Evolutionary conservation across 2,113 vertebrate species (phyloP).

Genomic region (Suricata suricatta): DNA sequence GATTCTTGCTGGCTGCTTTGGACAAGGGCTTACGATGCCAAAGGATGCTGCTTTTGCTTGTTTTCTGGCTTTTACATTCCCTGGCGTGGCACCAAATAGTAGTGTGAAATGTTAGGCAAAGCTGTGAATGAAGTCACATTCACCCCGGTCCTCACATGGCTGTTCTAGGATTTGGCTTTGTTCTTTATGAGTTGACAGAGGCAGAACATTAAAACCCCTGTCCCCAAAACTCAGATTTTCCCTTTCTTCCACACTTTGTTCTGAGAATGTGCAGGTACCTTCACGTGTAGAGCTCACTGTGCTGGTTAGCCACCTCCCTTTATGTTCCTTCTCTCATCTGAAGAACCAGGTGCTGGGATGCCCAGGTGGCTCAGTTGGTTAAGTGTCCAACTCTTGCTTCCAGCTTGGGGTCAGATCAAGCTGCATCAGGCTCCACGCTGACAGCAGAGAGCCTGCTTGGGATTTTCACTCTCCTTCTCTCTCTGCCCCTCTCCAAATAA

Average conservation of each 20-base stretch:
- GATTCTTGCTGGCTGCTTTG: not conserved
- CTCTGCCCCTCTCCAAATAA: no score
- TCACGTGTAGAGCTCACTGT: not conserved
- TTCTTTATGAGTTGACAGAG: not conserved
- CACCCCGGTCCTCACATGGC: not conserved
- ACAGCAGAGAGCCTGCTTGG: no score
- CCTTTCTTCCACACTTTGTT: not conserved
- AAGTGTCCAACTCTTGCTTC: no score
- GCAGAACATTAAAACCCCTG: not conserved
- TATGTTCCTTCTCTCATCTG: not conserved
- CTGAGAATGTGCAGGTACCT: not conserved
- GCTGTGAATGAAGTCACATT: not conserved
- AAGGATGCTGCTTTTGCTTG: not conserved
- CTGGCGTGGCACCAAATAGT: not conserved
- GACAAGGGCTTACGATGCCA: not conserved
- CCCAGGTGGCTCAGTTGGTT: no score
- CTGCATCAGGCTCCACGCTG: no score
- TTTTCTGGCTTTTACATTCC: not conserved
- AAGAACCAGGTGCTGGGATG: not conserved
- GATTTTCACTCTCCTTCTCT: no score
- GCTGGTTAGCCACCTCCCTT: not conserved
- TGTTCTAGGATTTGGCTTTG: not conserved
- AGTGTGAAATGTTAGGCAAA: not conserved
- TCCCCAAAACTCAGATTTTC: not conserved
- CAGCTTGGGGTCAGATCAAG: no score